phyloP scores from a whole-genome alignment of 2,888 invertebrate species.

The Drosophila peninsularis region DNA sequence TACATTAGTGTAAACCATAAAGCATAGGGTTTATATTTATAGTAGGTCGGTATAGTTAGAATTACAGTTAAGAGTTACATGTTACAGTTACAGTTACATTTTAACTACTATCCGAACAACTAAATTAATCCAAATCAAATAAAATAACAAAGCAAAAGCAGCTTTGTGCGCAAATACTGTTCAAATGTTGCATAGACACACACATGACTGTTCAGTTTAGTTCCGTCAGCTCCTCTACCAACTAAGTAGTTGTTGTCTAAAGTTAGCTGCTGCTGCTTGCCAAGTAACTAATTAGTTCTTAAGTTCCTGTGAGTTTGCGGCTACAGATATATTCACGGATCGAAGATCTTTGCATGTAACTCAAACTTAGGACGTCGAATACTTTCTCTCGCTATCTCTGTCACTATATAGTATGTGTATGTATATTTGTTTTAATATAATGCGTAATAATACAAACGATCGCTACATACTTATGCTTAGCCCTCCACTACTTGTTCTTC shows the following conservation, averaged over 20 bases:
- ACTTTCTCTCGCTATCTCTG: slow-evolving; percentile 33
- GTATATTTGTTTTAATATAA: slow-evolving; percentile 44
- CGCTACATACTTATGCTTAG: slow-evolving; percentile 36
- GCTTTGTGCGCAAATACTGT: slow-evolving; percentile 72
- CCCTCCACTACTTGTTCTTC: slow-evolving; percentile 6
- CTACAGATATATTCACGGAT: slow-evolving; percentile 21
- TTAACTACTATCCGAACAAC: slow-evolving; percentile 33
- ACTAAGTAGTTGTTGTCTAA: slow-evolving; percentile 21
- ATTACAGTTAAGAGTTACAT: slow-evolving; percentile 37
- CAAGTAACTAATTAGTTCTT: slow-evolving; percentile 6
- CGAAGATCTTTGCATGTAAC: slow-evolving; percentile 16
- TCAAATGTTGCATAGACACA: slow-evolving; percentile 44
- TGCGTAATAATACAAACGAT: slow-evolving; percentile 58
- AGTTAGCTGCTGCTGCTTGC: slow-evolving; percentile 26
- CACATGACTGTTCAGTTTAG: slow-evolving; percentile 20
- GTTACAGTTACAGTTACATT: slow-evolving; percentile 43
- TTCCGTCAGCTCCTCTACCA: slow-evolving; percentile 16
- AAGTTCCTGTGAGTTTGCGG: slow-evolving; percentile 31
- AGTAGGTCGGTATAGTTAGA: slow-evolving; percentile 19
- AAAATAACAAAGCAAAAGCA: slow-evolving; percentile 52
- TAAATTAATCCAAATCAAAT: slow-evolving; percentile 19
- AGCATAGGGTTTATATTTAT: slow-evolving; percentile 20
- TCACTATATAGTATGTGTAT: slow-evolving; percentile 39
- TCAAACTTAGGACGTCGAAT: slow-evolving; percentile 52
- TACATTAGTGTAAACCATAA: slow-evolving; percentile 37